Base-by-base conservation (phyloP, 2,113 vertebrate species). In the Tetrax tetrax region DNA sequence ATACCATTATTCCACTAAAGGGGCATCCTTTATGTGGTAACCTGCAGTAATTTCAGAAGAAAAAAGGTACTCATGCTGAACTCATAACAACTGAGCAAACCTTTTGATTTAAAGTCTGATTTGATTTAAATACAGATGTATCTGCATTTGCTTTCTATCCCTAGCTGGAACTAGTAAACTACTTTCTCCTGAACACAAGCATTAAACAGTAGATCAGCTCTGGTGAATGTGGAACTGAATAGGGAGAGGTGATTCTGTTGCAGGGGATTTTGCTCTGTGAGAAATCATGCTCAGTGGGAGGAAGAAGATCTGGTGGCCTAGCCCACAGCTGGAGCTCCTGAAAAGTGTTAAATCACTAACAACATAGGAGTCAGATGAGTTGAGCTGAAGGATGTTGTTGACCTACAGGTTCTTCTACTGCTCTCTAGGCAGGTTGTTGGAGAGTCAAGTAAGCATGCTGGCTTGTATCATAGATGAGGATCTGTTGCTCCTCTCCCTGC, bases 151-250 rank as follows among this genome's bases (percentile, higher is more conserved):
- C 21, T 72, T 78, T 88, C 53, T 60, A 1, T 69, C 37, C 45
- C 50, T 38, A 43, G 19, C 27, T 69, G 31, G 16, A 79, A 15
- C 28, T 63, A 75, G 9, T 35, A 68, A 71, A 76, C 6, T 54
- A 9, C 14, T 91, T 85, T 83, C 35, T 75, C 41, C 65, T 57
- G 9, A 79, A 41, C 20, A 51, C 12, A 53, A 23, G 22, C 5
- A 22, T 38, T 65, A 31, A 80, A 16, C 0, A 1, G 2, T 29
- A 14, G 38, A 38, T 14, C 19, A 25, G 0, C 9, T 22, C 27
- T 15, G 11, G 17, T 38, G 50, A 90, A 57, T 0, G 0, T 1
- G 8, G 29, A 60, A 33, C 33, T 33, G 35, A 60, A 41, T 1
- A 41, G 10, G 13, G 12, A 51, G 15, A 54, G 21, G 7, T 24